Conservation (phyloP, 1,140 invertebrate species). For the Lanistes nyassanus region DNA sequence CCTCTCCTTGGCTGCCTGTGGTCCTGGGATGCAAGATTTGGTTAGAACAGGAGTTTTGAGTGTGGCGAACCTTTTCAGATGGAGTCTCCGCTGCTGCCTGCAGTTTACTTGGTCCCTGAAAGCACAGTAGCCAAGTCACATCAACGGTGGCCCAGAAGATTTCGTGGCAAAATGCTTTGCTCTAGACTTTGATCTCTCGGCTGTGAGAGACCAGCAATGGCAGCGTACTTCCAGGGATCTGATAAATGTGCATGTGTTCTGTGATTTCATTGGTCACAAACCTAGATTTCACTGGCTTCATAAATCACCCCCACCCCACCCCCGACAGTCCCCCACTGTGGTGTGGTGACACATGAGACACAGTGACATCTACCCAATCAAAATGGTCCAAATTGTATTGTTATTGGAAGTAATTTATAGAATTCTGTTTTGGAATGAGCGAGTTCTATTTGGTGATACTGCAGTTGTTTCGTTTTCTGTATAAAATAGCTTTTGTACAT, state of each 20-base stretch:
- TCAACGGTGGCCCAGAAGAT: not conserved
- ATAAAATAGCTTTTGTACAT: constrained; percentile 5
- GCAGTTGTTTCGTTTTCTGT: not conserved
- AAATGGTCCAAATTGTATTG: not conserved
- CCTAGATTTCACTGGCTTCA: not conserved
- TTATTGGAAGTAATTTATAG: constrained; percentile 5
- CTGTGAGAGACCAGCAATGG: not conserved
- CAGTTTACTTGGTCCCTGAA: not conserved
- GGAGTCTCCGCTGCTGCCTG: not conserved
- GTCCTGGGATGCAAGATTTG: not conserved
- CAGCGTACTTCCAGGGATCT: constrained; percentile 25
- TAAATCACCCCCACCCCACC: not conserved
- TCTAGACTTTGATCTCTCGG: not conserved
- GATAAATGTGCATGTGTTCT: constrained; percentile 19
- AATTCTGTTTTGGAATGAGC: not conserved
- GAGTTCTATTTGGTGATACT: not conserved
- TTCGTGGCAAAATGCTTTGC: not conserved
- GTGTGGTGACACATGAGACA: not conserved
- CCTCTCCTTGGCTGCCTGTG: not conserved
- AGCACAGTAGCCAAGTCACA: not conserved
- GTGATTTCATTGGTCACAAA: constrained; percentile 17
- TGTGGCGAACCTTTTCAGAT: too few relatives aligned
- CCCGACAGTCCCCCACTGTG: not conserved
- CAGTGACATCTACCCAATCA: not conserved
- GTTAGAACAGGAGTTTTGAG: not conserved